Conservation (phyloP, 2,888 invertebrate species). For the Venusia cambrica region DNA sequence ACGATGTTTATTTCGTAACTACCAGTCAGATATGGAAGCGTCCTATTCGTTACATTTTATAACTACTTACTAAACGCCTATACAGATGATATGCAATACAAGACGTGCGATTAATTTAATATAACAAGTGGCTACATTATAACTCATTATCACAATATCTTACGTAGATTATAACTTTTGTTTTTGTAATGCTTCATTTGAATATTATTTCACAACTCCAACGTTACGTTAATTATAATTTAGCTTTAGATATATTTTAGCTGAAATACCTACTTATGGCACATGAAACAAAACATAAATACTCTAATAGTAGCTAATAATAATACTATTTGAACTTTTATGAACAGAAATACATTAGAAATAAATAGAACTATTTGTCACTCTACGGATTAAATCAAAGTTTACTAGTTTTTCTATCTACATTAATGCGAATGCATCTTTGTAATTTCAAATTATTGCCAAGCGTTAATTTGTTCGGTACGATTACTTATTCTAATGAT, state of each 20-base stretch:
- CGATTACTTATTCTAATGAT: slow-evolving; percentile 68
- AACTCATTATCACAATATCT: slow-evolving; percentile 77
- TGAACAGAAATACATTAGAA: slow-evolving; percentile 19
- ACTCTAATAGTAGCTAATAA: slow-evolving; percentile 27
- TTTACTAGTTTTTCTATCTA: slow-evolving; percentile 25
- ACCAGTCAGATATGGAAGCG: slow-evolving; percentile 48
- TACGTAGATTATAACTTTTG: slow-evolving; percentile 72
- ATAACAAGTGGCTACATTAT: slow-evolving; percentile 73
- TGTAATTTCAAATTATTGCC: slow-evolving; percentile 69
- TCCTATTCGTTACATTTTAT: slow-evolving; percentile 37
- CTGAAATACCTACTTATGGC: slow-evolving; percentile 64
- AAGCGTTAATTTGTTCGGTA: slow-evolving; percentile 65
- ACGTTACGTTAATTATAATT: slow-evolving; percentile 51
- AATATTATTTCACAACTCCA: slow-evolving; percentile 75
- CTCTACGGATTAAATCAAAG: slow-evolving; percentile 9
- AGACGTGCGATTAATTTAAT: slow-evolving; percentile 68
- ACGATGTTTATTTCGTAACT: slow-evolving; percentile 31
- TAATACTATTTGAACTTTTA: slow-evolving; percentile 25
- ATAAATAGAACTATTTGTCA: slow-evolving; percentile 14
- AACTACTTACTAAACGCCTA: slow-evolving; percentile 55
- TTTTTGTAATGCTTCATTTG: slow-evolving; percentile 64
- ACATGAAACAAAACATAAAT: slow-evolving; percentile 58
- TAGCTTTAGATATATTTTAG: slow-evolving; percentile 39
- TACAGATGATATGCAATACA: slow-evolving; percentile 77
- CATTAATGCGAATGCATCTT: slow-evolving; percentile 38